Percentiles rank a stretch among this genome's conserved stretches.
Conservation (phyloP, 2,113 vertebrate genomes). For the Grallaria varia region DNA sequence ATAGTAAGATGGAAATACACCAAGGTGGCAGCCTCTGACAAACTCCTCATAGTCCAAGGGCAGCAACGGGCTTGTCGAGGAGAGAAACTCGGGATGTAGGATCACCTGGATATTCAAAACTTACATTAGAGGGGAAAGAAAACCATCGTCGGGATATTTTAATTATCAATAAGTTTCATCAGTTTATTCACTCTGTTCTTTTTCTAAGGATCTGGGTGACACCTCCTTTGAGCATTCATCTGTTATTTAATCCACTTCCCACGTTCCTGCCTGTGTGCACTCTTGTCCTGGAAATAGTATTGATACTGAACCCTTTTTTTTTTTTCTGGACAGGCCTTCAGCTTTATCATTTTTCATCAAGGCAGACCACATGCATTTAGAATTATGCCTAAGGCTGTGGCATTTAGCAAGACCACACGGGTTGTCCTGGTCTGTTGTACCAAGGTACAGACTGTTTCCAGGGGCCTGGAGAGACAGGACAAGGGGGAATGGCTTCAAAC, state of each 20-base stretch:
- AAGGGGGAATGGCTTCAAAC: background rate
- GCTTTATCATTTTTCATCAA: background rate
- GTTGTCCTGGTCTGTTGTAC: background rate
- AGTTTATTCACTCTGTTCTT: background rate
- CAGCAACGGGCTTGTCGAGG: constrained; percentile 92
- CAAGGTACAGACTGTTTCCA: background rate
- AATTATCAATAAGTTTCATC: background rate
- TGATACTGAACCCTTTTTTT: background rate
- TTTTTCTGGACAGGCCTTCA: background rate
- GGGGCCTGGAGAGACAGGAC: background rate
- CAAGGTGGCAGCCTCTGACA: constrained; percentile 94
- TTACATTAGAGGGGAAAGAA: background rate
- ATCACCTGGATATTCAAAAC: constrained; percentile 80
- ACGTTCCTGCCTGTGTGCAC: background rate
- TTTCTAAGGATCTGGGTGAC: background rate
- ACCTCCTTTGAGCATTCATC: background rate
- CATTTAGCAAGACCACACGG: background rate
- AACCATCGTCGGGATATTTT: background rate
- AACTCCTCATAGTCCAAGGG: constrained; percentile 98
- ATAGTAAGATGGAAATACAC: constrained; percentile 97
- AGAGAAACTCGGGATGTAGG: constrained; percentile 96
- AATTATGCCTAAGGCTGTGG: background rate
- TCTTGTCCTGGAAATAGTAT: background rate
- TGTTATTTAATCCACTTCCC: background rate
- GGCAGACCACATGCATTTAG: background rate